Evolutionary conservation across 1,140 invertebrate species (phyloP).

Genomic region (Hormaphis cornu): DNA sequence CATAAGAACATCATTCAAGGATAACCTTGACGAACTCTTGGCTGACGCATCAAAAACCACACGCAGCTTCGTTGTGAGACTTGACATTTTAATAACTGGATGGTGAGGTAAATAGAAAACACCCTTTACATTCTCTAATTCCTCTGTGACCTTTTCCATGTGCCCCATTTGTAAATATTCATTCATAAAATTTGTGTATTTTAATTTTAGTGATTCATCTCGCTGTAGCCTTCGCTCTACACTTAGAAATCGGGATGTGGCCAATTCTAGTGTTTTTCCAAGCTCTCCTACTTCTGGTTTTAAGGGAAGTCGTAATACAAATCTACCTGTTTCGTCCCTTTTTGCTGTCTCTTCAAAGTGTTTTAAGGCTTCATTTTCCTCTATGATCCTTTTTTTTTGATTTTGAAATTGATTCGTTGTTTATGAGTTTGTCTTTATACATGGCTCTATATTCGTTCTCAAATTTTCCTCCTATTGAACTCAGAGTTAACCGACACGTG

Average conservation of each 20-base stretch:
- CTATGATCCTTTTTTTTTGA: neutral
- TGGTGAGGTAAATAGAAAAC: slow-evolving; percentile 33
- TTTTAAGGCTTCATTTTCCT: neutral
- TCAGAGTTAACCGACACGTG: neutral
- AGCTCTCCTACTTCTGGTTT: neutral
- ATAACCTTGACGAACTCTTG: neutral
- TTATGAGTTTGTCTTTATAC: neutral
- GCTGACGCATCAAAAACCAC: slow-evolving; percentile 10
- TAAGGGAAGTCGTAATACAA: neutral
- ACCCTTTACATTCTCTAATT: neutral
- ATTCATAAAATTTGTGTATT: neutral
- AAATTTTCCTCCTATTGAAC: neutral
- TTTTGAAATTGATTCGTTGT: neutral
- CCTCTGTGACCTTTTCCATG: neutral
- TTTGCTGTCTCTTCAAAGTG: neutral
- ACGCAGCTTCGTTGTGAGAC: slow-evolving; percentile 18
- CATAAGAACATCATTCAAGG: neutral
- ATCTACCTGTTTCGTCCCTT: neutral
- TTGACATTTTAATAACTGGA: slow-evolving; percentile 24
- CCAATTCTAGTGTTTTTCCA: neutral
- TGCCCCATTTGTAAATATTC: neutral
- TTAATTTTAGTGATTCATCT: neutral
- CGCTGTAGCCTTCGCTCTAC: neutral
- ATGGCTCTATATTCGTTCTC: neutral
- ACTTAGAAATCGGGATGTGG: neutral